These are phyloP conservation scores for Oscarella lobularis DNA, from an alignment of 37 sponge, comb jelly and placozoan species.

Conservation along the genomic window DNA sequence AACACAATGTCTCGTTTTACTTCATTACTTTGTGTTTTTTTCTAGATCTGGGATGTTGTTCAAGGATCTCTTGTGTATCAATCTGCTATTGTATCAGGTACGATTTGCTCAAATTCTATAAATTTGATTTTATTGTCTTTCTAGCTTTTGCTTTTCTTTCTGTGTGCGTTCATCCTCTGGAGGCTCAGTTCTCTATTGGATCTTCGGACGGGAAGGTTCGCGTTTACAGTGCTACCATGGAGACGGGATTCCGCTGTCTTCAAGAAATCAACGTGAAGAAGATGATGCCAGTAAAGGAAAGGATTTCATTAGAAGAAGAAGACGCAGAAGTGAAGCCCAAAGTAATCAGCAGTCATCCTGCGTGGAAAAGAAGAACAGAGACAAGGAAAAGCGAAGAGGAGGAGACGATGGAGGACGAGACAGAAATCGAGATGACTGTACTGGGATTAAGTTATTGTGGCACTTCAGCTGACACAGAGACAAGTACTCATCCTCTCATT, in stretches of 20 bases:
- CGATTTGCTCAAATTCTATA: neutral
- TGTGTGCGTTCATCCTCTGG: neutral
- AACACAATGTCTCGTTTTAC: neutral
- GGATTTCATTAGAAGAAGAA: neutral
- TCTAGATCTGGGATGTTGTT: conserved; percentile 50
- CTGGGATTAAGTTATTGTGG: too few species aligned
- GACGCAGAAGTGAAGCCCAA: neutral
- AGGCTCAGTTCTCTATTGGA: conserved; percentile 12
- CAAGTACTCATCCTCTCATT: neutral
- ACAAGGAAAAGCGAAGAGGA: neutral
- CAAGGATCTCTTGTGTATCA: conserved; percentile 28
- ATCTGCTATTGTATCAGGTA: conserved; percentile 55
- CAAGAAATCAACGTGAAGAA: conserved; percentile 28
- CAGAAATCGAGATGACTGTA: too few species aligned
- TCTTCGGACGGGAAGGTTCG: conserved; percentile 61
- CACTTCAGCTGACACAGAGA: too few species aligned
- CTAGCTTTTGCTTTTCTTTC: conserved; percentile 30
- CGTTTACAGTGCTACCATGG: conserved; percentile 14
- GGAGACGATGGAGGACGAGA: neutral
- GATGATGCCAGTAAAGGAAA: conserved; percentile 3
- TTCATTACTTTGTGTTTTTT: neutral
- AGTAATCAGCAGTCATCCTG: neutral
- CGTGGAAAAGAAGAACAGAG: neutral
- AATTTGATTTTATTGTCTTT: neutral
- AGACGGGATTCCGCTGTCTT: conserved; percentile 19